A percentile compares a stretch with the other conserved stretches of the same genome.
phyloP scores from a whole-genome alignment of 2,797 vertebrate species.

The Sternarchorhynchus goeldii region DNA sequence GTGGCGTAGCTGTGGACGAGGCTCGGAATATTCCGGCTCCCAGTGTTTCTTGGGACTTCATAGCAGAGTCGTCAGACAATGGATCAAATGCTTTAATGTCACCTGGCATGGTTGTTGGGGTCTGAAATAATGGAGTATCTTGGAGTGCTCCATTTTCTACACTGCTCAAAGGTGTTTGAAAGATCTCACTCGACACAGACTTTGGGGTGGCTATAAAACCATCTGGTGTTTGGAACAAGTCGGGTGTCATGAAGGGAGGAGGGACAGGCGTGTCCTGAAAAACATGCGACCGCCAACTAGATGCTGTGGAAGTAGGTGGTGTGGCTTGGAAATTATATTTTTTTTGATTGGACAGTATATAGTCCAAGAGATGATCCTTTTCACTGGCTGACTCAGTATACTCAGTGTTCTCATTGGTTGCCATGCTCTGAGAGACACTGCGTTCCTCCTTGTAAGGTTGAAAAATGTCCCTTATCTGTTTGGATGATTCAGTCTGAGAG shows the following conservation, averaged over 20 bases:
- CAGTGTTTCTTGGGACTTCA: constrained; percentile 1
- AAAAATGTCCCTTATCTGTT: constrained; percentile 58
- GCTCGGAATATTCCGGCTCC: constrained; percentile 30
- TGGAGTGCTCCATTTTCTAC: background rate
- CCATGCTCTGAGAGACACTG: constrained; percentile 49
- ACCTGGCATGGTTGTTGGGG: background rate
- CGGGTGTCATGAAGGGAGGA: background rate
- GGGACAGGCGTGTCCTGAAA: constrained; percentile 1
- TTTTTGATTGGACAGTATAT: constrained; percentile 21
- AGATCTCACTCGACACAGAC: constrained; percentile 14
- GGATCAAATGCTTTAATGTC: constrained; percentile 14
- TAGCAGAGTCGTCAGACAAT: background rate
- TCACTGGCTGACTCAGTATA: background rate
- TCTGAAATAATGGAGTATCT: constrained; percentile 22
- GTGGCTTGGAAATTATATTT: constrained; percentile 1
- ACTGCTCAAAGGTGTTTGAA: constrained; percentile 15
- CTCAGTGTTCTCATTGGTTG: constrained; percentile 15
- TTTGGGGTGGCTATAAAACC: background rate
- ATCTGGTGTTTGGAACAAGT: background rate
- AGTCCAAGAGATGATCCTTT: constrained; percentile 33
- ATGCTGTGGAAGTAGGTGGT: background rate
- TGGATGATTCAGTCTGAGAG: constrained; percentile 36
- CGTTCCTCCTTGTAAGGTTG: constrained; percentile 34
- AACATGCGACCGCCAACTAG: background rate
- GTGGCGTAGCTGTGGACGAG: constrained; percentile 21